Conservation (phyloP, 2,888 invertebrate genomes). For the Plutella xylostella region DNA sequence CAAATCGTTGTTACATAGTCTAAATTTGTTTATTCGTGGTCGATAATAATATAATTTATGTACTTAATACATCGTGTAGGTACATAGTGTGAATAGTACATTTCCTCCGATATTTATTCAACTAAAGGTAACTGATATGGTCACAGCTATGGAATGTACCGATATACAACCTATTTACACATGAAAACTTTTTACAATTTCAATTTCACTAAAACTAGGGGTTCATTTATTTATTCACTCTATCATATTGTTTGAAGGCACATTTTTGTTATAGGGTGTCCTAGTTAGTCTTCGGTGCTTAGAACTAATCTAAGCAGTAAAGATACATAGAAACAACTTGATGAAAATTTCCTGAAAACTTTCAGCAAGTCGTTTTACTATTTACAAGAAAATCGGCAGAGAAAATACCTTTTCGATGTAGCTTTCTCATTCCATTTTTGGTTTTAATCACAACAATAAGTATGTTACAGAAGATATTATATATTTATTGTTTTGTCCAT, state of each 20-base stretch:
- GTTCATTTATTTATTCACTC: background rate
- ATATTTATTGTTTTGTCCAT: conserved; percentile 24
- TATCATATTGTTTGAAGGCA: conserved; percentile 49
- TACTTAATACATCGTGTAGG: too few species aligned
- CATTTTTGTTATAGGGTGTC: conserved; percentile 54
- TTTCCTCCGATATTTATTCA: background rate
- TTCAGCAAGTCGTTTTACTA: conserved; percentile 19
- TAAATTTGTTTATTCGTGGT: too few species aligned
- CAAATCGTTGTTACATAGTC: too few species aligned
- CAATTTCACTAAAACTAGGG: conserved; percentile 1
- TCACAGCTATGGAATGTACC: conserved; percentile 24
- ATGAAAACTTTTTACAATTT: conserved; percentile 2
- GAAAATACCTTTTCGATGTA: conserved; percentile 37
- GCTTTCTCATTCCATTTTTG: conserved; percentile 40
- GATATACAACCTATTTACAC: conserved; percentile 6
- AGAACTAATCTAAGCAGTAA: background rate
- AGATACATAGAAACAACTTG: background rate
- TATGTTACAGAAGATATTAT: conserved; percentile 55
- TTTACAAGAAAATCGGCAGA: conserved; percentile 37
- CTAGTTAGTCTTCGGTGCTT: conserved; percentile 26
- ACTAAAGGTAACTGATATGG: conserved; percentile 15
- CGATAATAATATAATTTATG: too few species aligned
- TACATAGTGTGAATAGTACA: background rate
- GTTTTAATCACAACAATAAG: conserved; percentile 58
- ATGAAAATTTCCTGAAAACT: background rate